These are phyloP conservation scores for Sepiola atlantica DNA, from an alignment of 2,888 invertebrate genomes.

Conservation along the genomic window DNA sequence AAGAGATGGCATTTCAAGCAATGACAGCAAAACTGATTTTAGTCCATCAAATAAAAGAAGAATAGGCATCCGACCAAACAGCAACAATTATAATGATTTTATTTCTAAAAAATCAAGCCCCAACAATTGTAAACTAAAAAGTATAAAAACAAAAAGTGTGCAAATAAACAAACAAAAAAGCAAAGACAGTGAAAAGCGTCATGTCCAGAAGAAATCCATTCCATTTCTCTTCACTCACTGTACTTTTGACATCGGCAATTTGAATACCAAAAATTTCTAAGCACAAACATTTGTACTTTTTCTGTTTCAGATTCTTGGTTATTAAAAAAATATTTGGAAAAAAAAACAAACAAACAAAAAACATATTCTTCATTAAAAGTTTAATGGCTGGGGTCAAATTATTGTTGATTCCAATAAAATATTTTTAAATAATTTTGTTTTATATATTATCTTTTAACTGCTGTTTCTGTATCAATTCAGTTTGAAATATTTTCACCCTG, in stretches of 20 bases:
- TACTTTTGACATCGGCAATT: neutral
- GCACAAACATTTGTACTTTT: neutral
- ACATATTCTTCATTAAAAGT: neutral
- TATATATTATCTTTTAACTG: neutral
- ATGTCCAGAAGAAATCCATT: neutral
- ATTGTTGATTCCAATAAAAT: neutral
- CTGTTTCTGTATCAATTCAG: neutral
- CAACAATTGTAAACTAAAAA: too few species aligned
- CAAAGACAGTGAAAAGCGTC: neutral
- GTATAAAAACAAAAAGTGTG: neutral
- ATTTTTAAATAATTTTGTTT: neutral
- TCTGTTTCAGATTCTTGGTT: neutral
- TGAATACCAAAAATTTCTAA: neutral
- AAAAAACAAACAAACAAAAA: neutral
- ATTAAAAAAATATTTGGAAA: neutral
- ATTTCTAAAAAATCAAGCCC: neutral
- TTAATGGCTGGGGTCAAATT: neutral
- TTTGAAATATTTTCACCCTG: slow-evolving; percentile 1
- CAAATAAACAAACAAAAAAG: neutral
- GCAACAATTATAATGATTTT: neutral
- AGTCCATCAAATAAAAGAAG: neutral
- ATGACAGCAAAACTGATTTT: neutral
- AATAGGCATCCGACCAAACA: neutral
- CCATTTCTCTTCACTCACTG: neutral
- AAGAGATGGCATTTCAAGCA: neutral